phyloP scores from a whole-genome alignment of 2,113 vertebrate species.

The Stegostoma tigrinum region DNA sequence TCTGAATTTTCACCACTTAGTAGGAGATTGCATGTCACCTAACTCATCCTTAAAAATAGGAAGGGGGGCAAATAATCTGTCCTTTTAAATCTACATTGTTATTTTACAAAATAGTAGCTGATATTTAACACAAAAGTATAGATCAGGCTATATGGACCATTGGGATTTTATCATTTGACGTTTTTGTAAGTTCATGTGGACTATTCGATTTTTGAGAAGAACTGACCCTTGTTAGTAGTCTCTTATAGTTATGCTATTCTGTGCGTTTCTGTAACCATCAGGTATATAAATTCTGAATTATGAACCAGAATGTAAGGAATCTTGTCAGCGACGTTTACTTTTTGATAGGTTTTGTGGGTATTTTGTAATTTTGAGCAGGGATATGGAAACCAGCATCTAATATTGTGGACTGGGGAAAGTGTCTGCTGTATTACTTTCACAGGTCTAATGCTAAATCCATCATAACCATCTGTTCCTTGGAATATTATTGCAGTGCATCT shows the following conservation, averaged over 20 bases:
- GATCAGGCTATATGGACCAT: background rate
- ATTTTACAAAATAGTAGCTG: no score
- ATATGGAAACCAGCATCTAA: background rate
- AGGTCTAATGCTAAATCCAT: background rate
- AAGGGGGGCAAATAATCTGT: no score
- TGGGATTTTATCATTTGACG: background rate
- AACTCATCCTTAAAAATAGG: no score
- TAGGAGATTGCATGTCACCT: background rate
- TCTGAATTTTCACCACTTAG: background rate
- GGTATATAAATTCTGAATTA: background rate
- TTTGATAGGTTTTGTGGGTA: background rate
- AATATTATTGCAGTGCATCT: background rate
- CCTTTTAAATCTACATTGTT: no score
- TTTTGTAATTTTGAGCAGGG: background rate
- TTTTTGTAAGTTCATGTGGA: background rate
- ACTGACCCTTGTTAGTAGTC: background rate
- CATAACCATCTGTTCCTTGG: background rate
- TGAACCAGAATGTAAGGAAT: background rate
- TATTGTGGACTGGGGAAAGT: background rate
- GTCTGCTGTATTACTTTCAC: background rate
- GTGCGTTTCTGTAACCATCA: background rate
- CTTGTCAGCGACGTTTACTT: background rate
- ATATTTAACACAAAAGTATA: background rate
- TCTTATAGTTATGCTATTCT: background rate
- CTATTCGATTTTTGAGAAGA: background rate